A percentile compares a stretch with the other conserved stretches of the same genome.
These are phyloP conservation scores for Hyles vespertilio DNA, from an alignment of 1,140 invertebrate species.

Conservation along the genomic window DNA sequence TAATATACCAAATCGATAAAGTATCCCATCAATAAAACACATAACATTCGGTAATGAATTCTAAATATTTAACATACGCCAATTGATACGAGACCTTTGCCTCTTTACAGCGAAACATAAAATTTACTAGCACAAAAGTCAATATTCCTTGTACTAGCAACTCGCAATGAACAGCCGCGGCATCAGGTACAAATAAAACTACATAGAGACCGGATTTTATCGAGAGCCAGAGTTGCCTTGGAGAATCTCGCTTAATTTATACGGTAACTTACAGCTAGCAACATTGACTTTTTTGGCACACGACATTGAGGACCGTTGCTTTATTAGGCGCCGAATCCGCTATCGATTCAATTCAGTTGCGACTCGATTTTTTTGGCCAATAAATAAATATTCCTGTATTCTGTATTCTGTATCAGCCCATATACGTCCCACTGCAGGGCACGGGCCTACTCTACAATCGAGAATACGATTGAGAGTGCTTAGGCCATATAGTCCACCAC, in stretches of 20 bases:
- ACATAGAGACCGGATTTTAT: constrained; percentile 45
- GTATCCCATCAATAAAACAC: no score
- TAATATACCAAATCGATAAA: no score
- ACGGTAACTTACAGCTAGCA: constrained; percentile 27
- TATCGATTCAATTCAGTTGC: constrained; percentile 10
- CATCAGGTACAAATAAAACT: constrained; percentile 36
- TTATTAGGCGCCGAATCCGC: constrained; percentile 26
- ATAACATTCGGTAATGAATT: no score
- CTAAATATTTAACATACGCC: no score
- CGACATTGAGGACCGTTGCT: constrained; percentile 28
- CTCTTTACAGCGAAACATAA: not conserved
- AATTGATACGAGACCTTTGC: not conserved
- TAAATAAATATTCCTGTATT: no score
- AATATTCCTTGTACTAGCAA: not conserved
- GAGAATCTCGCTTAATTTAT: constrained; percentile 35
- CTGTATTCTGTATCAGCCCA: no score
- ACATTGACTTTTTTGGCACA: constrained; percentile 34
- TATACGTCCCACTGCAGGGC: no score
- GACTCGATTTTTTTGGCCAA: no score
- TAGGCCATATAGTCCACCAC: no score
- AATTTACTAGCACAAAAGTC: not conserved
- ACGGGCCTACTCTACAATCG: no score
- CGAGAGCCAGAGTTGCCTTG: constrained; percentile 34
- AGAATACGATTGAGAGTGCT: no score
- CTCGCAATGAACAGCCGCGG: constrained; percentile 28